A percentile compares a stretch with the other conserved stretches of the same genome.
phyloP scores from a whole-genome alignment of 2,888 invertebrate species.

The Drosophila quinaria region DNA sequence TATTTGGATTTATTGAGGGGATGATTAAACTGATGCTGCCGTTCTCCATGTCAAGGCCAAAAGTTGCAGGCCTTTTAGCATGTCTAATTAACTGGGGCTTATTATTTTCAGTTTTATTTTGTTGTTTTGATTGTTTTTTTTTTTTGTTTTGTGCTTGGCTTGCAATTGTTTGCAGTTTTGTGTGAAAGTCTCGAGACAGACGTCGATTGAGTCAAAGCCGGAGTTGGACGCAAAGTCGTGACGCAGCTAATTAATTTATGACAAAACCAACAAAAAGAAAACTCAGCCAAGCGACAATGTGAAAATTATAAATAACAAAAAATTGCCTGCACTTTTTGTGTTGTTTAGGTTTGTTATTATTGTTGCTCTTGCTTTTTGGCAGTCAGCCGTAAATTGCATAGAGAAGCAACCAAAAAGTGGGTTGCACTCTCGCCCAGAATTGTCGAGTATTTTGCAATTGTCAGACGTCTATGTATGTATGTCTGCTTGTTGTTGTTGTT shows the following conservation, averaged over 20 bases:
- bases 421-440: constrained; percentile 75
- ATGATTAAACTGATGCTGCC: constrained; percentile 6
- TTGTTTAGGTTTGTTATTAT: constrained; percentile 33
- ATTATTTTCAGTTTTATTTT: constrained; percentile 23
- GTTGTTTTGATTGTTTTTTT: constrained; percentile 31
- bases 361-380: constrained; percentile 59
- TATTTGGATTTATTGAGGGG: constrained; percentile 20
- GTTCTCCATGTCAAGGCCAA: constrained; percentile 37
- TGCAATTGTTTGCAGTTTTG: constrained; percentile 54
- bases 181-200: constrained; percentile 59
- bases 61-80: constrained; percentile 29
- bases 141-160: neutral
- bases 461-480: constrained; percentile 37
- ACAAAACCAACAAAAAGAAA: constrained; percentile 57
- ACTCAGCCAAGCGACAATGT: constrained; percentile 57
- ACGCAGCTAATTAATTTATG: constrained; percentile 76
- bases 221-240: constrained; percentile 63
- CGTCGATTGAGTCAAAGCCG: constrained; percentile 38
- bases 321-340: constrained; percentile 41
- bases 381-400: constrained; percentile 70
- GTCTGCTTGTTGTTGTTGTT: constrained; percentile 20
- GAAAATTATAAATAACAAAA: constrained; percentile 47
- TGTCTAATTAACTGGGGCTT: constrained; percentile 34
- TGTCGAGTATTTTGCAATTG: constrained; percentile 61
- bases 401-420: constrained; percentile 66